These are phyloP conservation scores for Ptilonorhynchus violaceus DNA, from an alignment of 2,113 vertebrate species.

Conservation along the genomic window DNA sequence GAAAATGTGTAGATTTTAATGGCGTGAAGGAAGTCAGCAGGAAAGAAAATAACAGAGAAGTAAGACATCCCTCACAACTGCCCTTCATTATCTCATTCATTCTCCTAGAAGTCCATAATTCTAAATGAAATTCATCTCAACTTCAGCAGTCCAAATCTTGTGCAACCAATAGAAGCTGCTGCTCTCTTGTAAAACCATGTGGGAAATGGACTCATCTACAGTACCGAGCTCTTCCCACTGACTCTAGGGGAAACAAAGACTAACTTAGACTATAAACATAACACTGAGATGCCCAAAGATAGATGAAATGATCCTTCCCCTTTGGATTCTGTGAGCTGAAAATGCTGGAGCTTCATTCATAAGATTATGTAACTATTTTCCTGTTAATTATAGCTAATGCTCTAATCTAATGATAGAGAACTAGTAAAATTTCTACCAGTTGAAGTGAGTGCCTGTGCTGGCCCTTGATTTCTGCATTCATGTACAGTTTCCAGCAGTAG, in stretches of 20 bases:
- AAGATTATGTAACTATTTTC: not conserved
- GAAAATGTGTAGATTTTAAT: not conserved
- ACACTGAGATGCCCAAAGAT: not conserved
- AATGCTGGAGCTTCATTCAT: not conserved
- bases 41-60: not conserved
- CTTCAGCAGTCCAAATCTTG: not conserved
- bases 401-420: not conserved
- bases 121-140: not conserved
- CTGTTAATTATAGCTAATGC: not conserved
- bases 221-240: not conserved
- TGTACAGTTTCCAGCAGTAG: not conserved
- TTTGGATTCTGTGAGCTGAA: not conserved
- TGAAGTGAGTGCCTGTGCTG: not conserved
- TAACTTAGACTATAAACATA: not conserved
- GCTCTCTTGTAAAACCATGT: not conserved
- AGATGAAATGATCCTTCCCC: not conserved
- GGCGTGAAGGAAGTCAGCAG: not conserved
- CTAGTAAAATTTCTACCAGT: not conserved
- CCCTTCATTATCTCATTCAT: not conserved
- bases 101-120: not conserved
- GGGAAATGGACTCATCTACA: not conserved
- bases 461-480: not conserved
- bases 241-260: not conserved
- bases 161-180: not conserved
- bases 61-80: not conserved